Evolutionary conservation across 2,113 vertebrate genomes (phyloP).

Genomic region (Tyto alba): DNA sequence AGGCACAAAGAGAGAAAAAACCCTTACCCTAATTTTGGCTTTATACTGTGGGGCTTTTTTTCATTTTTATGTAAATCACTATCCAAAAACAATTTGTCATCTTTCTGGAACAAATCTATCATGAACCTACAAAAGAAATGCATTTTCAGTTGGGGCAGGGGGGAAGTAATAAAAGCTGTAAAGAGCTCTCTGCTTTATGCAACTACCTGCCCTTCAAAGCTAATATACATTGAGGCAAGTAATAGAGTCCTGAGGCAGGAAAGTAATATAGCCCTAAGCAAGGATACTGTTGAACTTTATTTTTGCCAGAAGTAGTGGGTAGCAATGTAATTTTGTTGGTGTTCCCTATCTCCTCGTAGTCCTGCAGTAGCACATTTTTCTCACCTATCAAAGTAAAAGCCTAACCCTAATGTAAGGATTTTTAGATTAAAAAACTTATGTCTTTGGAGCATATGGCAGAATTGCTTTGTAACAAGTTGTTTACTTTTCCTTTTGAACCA

Average conservation of each 20-base stretch:
- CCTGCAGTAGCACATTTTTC: neutral
- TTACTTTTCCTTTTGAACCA: neutral
- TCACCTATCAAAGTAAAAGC: neutral
- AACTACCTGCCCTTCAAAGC: constrained; percentile 16
- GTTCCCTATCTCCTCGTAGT: neutral
- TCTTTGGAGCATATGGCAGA: neutral
- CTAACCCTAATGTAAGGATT: neutral
- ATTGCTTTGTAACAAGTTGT: neutral
- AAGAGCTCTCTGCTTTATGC: neutral
- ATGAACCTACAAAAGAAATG: neutral
- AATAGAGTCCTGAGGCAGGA: constrained; percentile 15
- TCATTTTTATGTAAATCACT: constrained; percentile 36
- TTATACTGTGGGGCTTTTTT: neutral
- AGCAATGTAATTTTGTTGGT: constrained; percentile 16
- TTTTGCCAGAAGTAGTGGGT: neutral
- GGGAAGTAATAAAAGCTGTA: neutral
- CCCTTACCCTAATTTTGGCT: neutral
- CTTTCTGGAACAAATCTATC: neutral
- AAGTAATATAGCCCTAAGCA: constrained; percentile 2
- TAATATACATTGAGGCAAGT: neutral
- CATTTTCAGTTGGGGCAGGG: neutral
- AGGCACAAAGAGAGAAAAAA: neutral
- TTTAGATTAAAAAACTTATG: neutral
- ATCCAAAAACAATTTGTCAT: constrained; percentile 28
- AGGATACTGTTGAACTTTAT: constrained; percentile 14